Evolutionary conservation across 2,797 vertebrate species (phyloP), one percentile per base, ranked within the genome.

Genomic region (Monodelphis domestica): DNA sequence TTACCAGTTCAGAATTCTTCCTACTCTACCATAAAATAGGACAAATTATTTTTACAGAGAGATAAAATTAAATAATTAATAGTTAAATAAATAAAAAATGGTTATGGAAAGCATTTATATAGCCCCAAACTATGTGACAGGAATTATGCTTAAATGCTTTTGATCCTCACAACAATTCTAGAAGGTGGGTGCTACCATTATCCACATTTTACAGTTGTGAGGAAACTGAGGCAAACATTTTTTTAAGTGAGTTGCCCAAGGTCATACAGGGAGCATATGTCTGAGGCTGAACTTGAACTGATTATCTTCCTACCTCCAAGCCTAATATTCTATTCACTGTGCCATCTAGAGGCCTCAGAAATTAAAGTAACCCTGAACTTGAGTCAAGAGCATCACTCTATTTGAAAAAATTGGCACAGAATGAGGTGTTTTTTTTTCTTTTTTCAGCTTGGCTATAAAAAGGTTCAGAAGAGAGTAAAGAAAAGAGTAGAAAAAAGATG

Each of bases 81-180:
- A 89, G 50, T 93, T 91, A 91, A 91, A 93, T 95, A 95, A 95
- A 54, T 84, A 54, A 95, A n/a, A n/a, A 92, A 56, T 33, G 91
- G 12, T 84, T 94, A 50, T n/a, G 59, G 30, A 52, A 91, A 91
- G 51, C 57, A 59, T 89, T 91, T 92, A 26, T 94, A 51, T 54
- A 70, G 52, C 54, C 51, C 87, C 56, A 38, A 94, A 93, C 90
- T 87, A 54, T 54, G 17, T 54, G 6, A 70, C 51, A 88, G 21
- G 21, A 90, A 7, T 45, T 51, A 14, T 51, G 55, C 51, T 87
- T 55, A 38, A 38, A 38, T 51, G 26, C 6, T 14, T 63, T 63
- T 33, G 30, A 56, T 28, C 55, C 30, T 15, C 14, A 63, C 30
- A 14, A 59, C 30, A 59, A 59, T 12, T 59, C 57, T 59, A 30